Evolutionary conservation across 2,113 vertebrate species (phyloP), one percentile per base, ranked within the genome.

Genomic region (Axis porcinus): DNA sequence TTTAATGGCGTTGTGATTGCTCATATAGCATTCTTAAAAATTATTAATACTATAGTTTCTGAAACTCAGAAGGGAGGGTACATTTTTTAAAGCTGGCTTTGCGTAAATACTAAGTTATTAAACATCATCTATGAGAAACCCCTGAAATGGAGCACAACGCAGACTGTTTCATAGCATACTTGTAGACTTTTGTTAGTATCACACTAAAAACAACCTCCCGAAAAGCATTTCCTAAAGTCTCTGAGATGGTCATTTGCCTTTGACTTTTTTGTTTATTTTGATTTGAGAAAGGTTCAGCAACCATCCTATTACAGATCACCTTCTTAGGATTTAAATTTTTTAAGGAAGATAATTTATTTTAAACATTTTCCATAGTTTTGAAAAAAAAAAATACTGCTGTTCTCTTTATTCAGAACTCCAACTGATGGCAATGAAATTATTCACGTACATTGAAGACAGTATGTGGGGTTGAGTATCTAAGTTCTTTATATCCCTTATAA

Each of bases 401-500:
- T 91, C 13, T 52, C 21, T 95, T 28, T 36, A 95, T 95, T 95
- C 82, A 17, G 45, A 93, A 87, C 74, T 33, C 40, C 57, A 90
- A 27, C 6, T 96, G 60, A 97, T 92, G 62, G 95, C 4, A 95
- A 86, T 74, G 64, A 89, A 97, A 94, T 79, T 95, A 62, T 6
- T 91, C 0, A 1, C 13, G 30, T 94, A 54, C 33, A 94, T 15
- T 36, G 27, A 89, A 10, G 83, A 84, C 10, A 87, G 57, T 70
- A 64, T 85, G 64, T 58, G 76, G 17, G 54, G n/a, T 12, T 82
- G 57, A 97, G 97, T 95, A 97, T 78, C 88, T 97, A 89, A 62
- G 90, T 97, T 97, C 92, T 98, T 97, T 97, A 98, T 74, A 62
- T 76, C 14, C 19, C 36, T 97, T 97, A 67, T 97, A 98, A 98